Evolutionary conservation across 2,888 invertebrate genomes (phyloP), one percentile per base, ranked within the genome.

Genomic region (Perizoma affinitatum): DNA sequence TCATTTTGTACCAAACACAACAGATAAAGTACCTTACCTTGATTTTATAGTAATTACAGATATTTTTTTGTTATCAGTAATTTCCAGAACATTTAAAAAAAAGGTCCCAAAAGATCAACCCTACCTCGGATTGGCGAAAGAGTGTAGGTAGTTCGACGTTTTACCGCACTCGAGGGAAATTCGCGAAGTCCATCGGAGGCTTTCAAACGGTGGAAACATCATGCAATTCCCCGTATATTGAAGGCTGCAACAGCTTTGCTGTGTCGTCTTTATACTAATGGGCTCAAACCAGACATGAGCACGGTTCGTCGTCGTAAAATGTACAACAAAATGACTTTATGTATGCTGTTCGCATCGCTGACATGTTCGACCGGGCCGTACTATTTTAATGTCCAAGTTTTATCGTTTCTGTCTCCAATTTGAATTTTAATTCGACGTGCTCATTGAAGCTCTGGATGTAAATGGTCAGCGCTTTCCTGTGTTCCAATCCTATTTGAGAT

Each of bases 121-220:
- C 71, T 67, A 79, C 74, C 82, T 79, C 78, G 79, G 85, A 87
- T 79, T 82, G 75, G 77, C 79, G 79, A 78, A 74, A 41, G 54
- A 75, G 73, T 38, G 38, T 5, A 38, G 38, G 38, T 38, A 79
- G 81, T 78, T 82, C 79, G 82, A 83, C 83, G 77, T 84, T 86
- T 87, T 88, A 91, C 80, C 80, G 78, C 83, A 83, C 91, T 86
- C 90, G 51, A 61, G 90, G 91, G 91, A 91, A 90, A 90, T 91
- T 81, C 82, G 70, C 76, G 83, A 85, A 89, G 86, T 86, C 85
- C 75, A 70, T 76, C 73, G 83, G 84, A 84, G 79, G 71, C 72
- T 76, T 79, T 74, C 78, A 78, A 73, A 73, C 67, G 66, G 71
- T 66, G 75, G 74, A 74, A 78, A 80, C 82, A 80, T 82, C 81